Percentiles rank a stretch among this genome's conserved stretches.
These are phyloP conservation scores for Gambusia yucatana DNA, from an alignment of 2,797 vertebrate species.

Conservation along the genomic window DNA sequence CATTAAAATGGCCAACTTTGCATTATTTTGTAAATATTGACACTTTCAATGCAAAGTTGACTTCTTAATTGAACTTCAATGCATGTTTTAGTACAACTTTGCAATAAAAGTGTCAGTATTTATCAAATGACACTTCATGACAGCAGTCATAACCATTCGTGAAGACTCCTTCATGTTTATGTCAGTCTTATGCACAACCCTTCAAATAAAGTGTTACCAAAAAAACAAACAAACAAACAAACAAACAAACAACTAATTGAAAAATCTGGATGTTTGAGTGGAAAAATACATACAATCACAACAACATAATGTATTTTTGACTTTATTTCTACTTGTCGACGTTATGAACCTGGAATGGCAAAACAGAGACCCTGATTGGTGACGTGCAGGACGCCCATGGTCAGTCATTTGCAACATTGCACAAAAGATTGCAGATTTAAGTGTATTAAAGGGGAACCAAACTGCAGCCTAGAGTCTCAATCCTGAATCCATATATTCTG, in stretches of 20 bases:
- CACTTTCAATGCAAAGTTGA: no score
- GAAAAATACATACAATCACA: background rate
- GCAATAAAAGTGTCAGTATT: no score
- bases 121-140: no score
- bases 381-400: slow-evolving; percentile 9
- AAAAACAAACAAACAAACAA: no score
- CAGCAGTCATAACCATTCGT: no score
- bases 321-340: background rate
- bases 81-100: no score
- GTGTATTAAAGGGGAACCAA: slow-evolving; percentile 11
- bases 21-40: no score
- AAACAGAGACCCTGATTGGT: slow-evolving; percentile 3
- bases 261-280: background rate
- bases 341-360: background rate
- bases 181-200: no score
- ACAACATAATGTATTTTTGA: background rate
- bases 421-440: slow-evolving; percentile 27
- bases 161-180: no score
- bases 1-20: no score
- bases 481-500: background rate
- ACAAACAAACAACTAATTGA: background rate
- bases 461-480: background rate
- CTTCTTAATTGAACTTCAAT: no score
- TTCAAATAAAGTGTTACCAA: background rate
- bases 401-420: slow-evolving; percentile 43